phyloP scores from a whole-genome alignment of 2,888 invertebrate genomes.

The Halictus ligatus region DNA sequence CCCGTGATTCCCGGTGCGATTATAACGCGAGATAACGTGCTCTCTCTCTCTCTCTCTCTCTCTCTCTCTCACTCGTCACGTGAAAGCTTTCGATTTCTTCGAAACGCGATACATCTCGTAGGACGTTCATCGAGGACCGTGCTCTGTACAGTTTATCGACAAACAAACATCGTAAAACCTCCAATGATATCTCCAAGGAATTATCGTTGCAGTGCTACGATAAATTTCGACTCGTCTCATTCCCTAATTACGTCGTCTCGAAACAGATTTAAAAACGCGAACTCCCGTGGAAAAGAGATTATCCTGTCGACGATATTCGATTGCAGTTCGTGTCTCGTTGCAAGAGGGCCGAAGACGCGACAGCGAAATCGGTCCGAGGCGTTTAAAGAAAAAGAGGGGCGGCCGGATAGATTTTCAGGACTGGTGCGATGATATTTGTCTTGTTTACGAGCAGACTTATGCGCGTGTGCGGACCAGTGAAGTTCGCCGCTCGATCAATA shows the following conservation, averaged over 20 bases:
- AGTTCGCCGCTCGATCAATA: conserved; percentile 81
- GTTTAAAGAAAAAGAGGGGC: conserved; percentile 66
- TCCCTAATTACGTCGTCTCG: not conserved
- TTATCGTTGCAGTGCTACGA: not conserved
- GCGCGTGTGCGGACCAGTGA: conserved; percentile 82
- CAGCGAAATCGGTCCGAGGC: conserved; percentile 52
- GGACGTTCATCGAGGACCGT: not conserved
- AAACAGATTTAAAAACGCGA: not conserved
- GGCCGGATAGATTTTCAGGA: conserved; percentile 79
- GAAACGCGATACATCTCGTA: not conserved
- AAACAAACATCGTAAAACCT: not conserved
- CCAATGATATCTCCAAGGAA: not conserved
- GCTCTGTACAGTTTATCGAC: not conserved
- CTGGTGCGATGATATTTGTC: conserved; percentile 83
- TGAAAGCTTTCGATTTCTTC: not conserved
- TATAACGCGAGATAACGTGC: conserved; percentile 7
- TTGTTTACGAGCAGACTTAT: conserved; percentile 84
- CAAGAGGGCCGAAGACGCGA: conserved; percentile 31
- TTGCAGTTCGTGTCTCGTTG: conserved; percentile 10
- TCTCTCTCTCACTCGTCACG: not conserved
- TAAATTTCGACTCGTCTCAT: not conserved
- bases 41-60: not conserved
- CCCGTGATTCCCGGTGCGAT: conserved; percentile 40
- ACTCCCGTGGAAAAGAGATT: not conserved
- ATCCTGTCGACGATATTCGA: not conserved